A percentile compares a stretch with the other conserved stretches of the same genome.
Evolutionary conservation across 1,140 invertebrate species (phyloP).

Genomic region (Drosophila lowei): DNA sequence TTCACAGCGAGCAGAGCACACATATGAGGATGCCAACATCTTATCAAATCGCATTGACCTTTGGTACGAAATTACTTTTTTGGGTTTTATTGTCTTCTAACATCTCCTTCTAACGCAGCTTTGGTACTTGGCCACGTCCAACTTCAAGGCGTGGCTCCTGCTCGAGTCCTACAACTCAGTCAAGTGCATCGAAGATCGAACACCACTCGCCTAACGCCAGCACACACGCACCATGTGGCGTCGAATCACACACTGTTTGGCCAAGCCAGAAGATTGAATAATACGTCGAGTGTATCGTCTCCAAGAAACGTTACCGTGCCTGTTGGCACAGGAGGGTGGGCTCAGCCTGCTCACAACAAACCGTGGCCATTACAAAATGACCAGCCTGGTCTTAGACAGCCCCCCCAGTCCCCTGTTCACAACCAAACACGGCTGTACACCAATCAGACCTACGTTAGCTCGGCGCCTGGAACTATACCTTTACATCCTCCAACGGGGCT

Average conservation of each 20-base stretch:
- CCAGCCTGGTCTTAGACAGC: background rate
- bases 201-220: conserved; percentile 31
- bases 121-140: conserved; percentile 35
- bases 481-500: background rate
- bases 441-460: background rate
- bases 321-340: background rate
- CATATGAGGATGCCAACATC: no score
- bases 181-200: conserved; percentile 22
- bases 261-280: background rate
- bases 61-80: no score
- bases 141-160: conserved; percentile 9
- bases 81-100: background rate
- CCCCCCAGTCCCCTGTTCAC: background rate
- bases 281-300: conserved; percentile 4
- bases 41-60: no score
- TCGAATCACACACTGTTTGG: conserved; percentile 15
- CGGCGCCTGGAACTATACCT: background rate
- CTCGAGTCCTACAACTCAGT: background rate
- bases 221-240: conserved; percentile 11
- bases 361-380: background rate
- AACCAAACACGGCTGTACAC: background rate
- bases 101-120: conserved; percentile 18
- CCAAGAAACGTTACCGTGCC: conserved; percentile 6
- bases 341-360: background rate
- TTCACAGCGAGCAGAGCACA: no score